These are phyloP conservation scores for Troides aeacus DNA, from an alignment of 2,888 invertebrate species.

Conservation along the genomic window DNA sequence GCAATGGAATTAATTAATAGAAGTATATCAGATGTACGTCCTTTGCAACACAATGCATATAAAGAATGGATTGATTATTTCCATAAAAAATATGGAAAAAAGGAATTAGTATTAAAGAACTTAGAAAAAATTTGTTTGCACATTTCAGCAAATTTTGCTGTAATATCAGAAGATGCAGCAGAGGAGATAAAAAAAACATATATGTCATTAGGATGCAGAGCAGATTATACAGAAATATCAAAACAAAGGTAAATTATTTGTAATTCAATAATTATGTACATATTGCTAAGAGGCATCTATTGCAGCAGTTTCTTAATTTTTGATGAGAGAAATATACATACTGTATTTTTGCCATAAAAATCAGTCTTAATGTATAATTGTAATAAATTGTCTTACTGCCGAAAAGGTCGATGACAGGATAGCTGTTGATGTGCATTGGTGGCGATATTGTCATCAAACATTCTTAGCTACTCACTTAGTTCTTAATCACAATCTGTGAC, in stretches of 20 bases:
- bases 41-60: constrained; percentile 71
- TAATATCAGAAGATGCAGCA: constrained; percentile 51
- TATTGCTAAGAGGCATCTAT: neutral
- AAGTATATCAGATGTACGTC: constrained; percentile 66
- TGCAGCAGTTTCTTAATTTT: too few relatives aligned
- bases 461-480: too few relatives aligned
- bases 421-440: too few relatives aligned
- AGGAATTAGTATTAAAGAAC: constrained; percentile 53
- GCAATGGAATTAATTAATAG: constrained; percentile 82
- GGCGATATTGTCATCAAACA: too few relatives aligned
- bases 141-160: constrained; percentile 70
- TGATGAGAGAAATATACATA: too few relatives aligned
- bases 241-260: constrained; percentile 49
- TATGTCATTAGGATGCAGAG: constrained; percentile 53
- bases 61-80: constrained; percentile 76
- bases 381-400: too few relatives aligned
- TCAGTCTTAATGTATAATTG: too few relatives aligned
- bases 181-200: constrained; percentile 52
- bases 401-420: too few relatives aligned
- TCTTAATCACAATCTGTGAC: too few relatives aligned
- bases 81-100: constrained; percentile 57
- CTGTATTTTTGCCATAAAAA: too few relatives aligned
- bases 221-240: constrained; percentile 50
- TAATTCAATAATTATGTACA: constrained; percentile 1
- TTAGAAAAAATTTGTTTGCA: constrained; percentile 81